Base-by-base conservation (phyloP, 1,140 invertebrate species). In the Dreissena rostriformis region DNA sequence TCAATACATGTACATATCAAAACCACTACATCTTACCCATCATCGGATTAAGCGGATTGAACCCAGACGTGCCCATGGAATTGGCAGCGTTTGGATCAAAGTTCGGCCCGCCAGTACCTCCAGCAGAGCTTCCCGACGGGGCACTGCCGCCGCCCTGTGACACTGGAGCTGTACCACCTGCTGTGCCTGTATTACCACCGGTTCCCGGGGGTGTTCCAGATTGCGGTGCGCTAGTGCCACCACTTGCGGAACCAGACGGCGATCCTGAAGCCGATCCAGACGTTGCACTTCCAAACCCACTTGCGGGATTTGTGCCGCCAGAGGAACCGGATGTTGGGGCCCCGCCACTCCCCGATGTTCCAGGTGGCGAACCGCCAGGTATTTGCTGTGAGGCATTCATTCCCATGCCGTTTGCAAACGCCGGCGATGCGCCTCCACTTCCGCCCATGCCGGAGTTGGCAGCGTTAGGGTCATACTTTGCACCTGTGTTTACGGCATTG, bases 401-500 rank as follows among this genome's bases (percentile, higher is more conserved):
- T 15, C 85, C 85, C 78, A 81, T 81, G 51, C 78, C 78, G 55
- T 71, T 81, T 11, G 70, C 0, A 63, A 81, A 81, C 0, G 78
- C 29, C 8, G 78, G 70, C 26, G 68, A 49, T 22, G 79, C 65
- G 29, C 81, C 77, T 26, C 67, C 66, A 26, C 82, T 75, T 0
- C 26, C 24, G 12, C 68, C 68, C 63, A 77, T 78, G 0, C 79
- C 82, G 17, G 82, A 63, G 66, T 86, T 86, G 4, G 83, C 87
- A 39, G 87, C 79, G 70, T 88, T 88, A 17, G 87, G 87, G 73
- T 88, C 85, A 81, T 88, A 88, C 22, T 85, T 85, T 22, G 78
- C 85, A 19, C 80, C 86, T 53, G 77, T 85, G 49, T 86, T 86
- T 22, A 84, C 75, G 17, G 61, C 77, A 61, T 86, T 88, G 49